A percentile compares a stretch with the other conserved stretches of the same genome.
Evolutionary conservation across 2,888 invertebrate species (phyloP).

Genomic region (Escarpia spicata): DNA sequence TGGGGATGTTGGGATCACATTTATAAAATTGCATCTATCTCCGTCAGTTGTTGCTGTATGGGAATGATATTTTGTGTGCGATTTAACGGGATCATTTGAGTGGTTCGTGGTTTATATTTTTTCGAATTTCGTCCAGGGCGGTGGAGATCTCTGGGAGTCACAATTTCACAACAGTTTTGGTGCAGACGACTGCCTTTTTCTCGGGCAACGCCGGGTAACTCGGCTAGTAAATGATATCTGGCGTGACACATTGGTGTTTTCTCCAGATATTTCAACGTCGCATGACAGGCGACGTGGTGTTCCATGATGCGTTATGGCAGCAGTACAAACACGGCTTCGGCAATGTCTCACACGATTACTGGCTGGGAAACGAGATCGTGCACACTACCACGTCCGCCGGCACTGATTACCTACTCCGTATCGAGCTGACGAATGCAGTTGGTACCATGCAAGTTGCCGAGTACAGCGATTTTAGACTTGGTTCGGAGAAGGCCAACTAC

Average conservation of each 20-base stretch:
- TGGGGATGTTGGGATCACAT: no score
- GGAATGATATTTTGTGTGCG: no score
- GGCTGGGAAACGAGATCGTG: constrained; percentile 23
- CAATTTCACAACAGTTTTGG: no score
- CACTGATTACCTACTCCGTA: constrained; percentile 21
- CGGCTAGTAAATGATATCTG: no score
- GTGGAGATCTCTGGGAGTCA: no score
- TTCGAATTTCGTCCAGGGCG: no score
- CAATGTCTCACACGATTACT: constrained; percentile 20
- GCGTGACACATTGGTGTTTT: background rate
- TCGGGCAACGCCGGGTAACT: no score
- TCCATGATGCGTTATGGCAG: constrained; percentile 13
- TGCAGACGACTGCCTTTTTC: no score
- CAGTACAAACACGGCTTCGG: constrained; percentile 26
- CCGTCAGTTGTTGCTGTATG: no score
- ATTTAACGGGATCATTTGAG: no score
- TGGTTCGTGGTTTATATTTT: no score
- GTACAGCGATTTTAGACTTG: constrained; percentile 25
- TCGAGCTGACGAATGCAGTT: background rate
- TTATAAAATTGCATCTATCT: no score
- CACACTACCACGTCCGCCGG: constrained; percentile 20
- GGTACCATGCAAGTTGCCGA: constrained; percentile 10
- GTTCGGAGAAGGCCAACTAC: background rate
- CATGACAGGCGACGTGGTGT: background rate
- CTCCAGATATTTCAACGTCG: constrained; percentile 24